Evolutionary conservation across 2,113 vertebrate genomes (phyloP).

Genomic region (Girardinichthys multiradiatus): DNA sequence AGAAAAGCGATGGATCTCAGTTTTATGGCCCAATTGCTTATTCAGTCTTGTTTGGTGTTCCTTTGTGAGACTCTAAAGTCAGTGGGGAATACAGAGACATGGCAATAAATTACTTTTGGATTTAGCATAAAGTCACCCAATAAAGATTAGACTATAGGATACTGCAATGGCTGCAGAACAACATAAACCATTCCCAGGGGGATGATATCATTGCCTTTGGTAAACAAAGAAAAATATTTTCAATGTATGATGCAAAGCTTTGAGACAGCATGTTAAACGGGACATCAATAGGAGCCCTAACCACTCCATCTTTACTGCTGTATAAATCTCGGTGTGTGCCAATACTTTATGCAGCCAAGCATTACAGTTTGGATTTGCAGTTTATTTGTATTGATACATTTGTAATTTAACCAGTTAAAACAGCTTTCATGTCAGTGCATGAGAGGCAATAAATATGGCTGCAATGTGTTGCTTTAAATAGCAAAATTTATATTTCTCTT

Average conservation of each 20-base stretch:
- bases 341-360: slow-evolving; percentile 36
- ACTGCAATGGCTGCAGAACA: slow-evolving; percentile 30
- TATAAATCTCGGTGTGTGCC: slow-evolving; percentile 41
- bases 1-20: slow-evolving; percentile 77
- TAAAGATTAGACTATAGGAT: slow-evolving; percentile 68
- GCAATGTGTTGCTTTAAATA: slow-evolving; percentile 55
- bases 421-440: slow-evolving; percentile 36
- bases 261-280: slow-evolving; percentile 56
- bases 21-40: slow-evolving; percentile 79
- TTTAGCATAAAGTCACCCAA: slow-evolving; percentile 73
- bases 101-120: slow-evolving; percentile 75
- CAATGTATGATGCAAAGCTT: slow-evolving; percentile 46
- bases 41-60: slow-evolving; percentile 77
- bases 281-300: slow-evolving; percentile 33
- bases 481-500: slow-evolving; percentile 35
- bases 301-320: not conserved
- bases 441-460: slow-evolving; percentile 25
- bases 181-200: slow-evolving; percentile 48
- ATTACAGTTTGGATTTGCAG: slow-evolving; percentile 22
- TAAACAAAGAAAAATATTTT: slow-evolving; percentile 58
- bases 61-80: slow-evolving; percentile 64
- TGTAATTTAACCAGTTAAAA: slow-evolving; percentile 35
- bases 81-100: slow-evolving; percentile 70
- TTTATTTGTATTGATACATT: slow-evolving; percentile 53
- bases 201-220: slow-evolving; percentile 41